Percentiles rank a stretch among this genome's conserved stretches.
Evolutionary conservation across 2,888 invertebrate species (phyloP).

Genomic region (Eupeodes luniger): DNA sequence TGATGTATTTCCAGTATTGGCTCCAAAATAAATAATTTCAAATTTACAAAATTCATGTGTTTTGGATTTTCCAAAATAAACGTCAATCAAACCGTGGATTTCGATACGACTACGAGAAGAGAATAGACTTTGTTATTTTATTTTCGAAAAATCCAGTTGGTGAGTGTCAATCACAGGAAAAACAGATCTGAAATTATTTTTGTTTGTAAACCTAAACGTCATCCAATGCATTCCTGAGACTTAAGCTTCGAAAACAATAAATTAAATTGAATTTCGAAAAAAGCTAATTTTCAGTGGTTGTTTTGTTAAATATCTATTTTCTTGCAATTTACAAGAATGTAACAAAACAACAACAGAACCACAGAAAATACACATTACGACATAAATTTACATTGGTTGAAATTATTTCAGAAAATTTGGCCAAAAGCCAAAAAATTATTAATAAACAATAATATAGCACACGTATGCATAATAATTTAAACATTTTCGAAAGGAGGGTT

Average conservation of each 20-base stretch:
- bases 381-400: neutral
- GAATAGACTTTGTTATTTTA: neutral
- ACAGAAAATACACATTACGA: neutral
- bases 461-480: neutral
- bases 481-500: neutral
- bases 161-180: neutral
- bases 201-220: neutral
- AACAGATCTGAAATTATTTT: neutral
- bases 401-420: constrained; percentile 1
- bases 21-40: neutral
- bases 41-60: neutral
- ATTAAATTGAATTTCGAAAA: no score
- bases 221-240: no score
- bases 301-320: neutral
- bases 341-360: neutral
- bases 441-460: constrained; percentile 7
- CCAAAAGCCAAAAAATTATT: neutral
- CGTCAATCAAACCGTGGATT: neutral
- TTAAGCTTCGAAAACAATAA: no score
- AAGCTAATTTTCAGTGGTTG: neutral
- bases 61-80: neutral
- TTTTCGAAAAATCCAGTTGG: neutral
- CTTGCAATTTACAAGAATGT: neutral
- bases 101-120: neutral
- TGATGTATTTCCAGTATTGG: neutral